phyloP scores from a whole-genome alignment of 2,888 invertebrate genomes.

The Ferrisia virgata region DNA sequence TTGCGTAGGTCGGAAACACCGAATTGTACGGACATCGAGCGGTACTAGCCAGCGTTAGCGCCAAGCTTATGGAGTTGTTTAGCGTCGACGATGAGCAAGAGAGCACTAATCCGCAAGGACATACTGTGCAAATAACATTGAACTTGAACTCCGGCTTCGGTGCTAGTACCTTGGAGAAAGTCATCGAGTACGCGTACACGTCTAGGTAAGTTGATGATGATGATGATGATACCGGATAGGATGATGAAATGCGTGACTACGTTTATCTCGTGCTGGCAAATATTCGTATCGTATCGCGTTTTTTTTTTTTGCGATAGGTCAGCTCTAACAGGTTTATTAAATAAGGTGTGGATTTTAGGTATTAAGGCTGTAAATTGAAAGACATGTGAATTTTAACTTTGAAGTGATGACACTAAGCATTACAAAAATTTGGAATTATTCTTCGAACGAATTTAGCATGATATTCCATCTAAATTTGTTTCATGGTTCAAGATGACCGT shows the following conservation, averaged over 20 bases:
- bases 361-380: too few species aligned
- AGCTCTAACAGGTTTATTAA: too few species aligned
- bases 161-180: conserved; percentile 66
- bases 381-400: too few species aligned
- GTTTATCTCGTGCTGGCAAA: too few species aligned
- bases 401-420: too few species aligned
- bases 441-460: too few species aligned
- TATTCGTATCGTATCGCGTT: too few species aligned
- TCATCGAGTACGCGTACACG: conserved; percentile 82
- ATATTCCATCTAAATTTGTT: too few species aligned
- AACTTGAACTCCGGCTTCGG: conserved; percentile 61
- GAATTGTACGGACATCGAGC: conserved; percentile 76
- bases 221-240: neutral
- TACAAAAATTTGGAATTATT: too few species aligned
- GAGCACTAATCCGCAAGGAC: conserved; percentile 54
- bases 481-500: too few species aligned
- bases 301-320: too few species aligned
- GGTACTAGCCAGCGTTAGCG: conserved; percentile 74
- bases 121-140: conserved; percentile 61
- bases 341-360: too few species aligned
- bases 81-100: conserved; percentile 59
- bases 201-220: conserved; percentile 56
- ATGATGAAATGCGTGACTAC: neutral
- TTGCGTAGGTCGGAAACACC: conserved; percentile 61
- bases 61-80: conserved; percentile 73